A percentile compares a stretch with the other conserved stretches of the same genome.
Evolutionary conservation across 1,140 invertebrate species (phyloP).

Genomic region (Kradibia gibbosae): DNA sequence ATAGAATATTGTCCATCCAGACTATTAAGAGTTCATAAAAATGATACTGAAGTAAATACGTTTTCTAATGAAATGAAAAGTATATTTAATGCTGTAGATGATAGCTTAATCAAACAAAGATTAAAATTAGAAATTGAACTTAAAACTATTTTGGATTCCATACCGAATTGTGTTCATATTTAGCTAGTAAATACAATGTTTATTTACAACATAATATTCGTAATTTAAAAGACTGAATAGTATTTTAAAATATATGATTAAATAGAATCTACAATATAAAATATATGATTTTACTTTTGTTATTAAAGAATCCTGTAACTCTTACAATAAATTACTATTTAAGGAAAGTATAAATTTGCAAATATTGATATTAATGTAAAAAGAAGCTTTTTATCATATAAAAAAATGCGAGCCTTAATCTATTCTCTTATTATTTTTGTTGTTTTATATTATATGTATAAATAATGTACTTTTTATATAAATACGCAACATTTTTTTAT

Average conservation of each 20-base stretch:
- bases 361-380: too few relatives aligned
- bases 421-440: too few relatives aligned
- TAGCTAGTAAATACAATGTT: slow-evolving; percentile 40
- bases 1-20: slow-evolving; percentile 53
- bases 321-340: background rate
- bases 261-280: background rate
- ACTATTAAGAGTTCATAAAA: slow-evolving; percentile 51
- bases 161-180: slow-evolving; percentile 60
- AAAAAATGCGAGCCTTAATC: too few relatives aligned
- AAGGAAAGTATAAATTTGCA: background rate
- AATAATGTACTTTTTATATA: too few relatives aligned
- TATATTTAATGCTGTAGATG: slow-evolving; percentile 45
- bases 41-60: slow-evolving; percentile 45
- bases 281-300: background rate
- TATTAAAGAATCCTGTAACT: background rate
- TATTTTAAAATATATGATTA: background rate
- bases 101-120: slow-evolving; percentile 49
- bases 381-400: too few relatives aligned
- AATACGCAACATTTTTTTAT: too few relatives aligned
- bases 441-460: too few relatives aligned
- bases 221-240: slow-evolving; percentile 42
- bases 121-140: slow-evolving; percentile 54
- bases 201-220: background rate
- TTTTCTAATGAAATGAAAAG: slow-evolving; percentile 50
- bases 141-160: slow-evolving; percentile 54